Evolutionary conservation across 2,888 invertebrate species (phyloP), one percentile per base, ranked within the genome.

Genomic region (Calliphora vomitoria): DNA sequence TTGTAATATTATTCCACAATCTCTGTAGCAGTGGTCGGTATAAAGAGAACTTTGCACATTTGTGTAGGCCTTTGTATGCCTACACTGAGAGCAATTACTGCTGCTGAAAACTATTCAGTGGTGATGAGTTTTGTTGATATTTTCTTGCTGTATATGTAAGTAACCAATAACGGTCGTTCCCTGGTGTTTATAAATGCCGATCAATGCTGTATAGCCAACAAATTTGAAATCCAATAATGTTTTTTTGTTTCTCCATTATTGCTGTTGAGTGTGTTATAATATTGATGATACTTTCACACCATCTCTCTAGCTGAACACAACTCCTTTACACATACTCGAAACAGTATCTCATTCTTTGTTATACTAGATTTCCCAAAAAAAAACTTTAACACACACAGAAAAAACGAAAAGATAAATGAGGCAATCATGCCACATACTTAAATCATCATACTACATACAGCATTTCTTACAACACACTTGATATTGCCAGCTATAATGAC

Each of bases 391-490:
- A 50, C 25, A 58, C 10, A 64, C 0, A 35, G 20, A 38, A 25
- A 64, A 58, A 66, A 80, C 58, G 15, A 66, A 60, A 82, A 87
- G 85, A 87, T 85, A 87, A 87, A 87, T 87, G 82, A 75, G 85
- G 79, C 79, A 85, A 87, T 87, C 82, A 82, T 82, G 85, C 82
- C 87, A 85, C 87, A 85, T 87, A 80, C 87, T 85, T 79, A 82
- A 87, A 87, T 82, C 87, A 80, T 71, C 74, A 62, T 53, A 53
- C 62, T 69, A 81, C 25, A 81, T 55, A 62, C 71, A 83, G 31
- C 8, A 35, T 35, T 62, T 83, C 60, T 60, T 79, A 53, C 53
- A 85, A 74, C 60, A 75, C 44, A 80, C 80, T 85, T 68, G 35
- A 74, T 20, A 25, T 25, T 58, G 25, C 25, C 10, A 85, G 78